Evolutionary conservation across 2,888 invertebrate species (phyloP).

Genomic region (Ditylenchus weischeri): DNA sequence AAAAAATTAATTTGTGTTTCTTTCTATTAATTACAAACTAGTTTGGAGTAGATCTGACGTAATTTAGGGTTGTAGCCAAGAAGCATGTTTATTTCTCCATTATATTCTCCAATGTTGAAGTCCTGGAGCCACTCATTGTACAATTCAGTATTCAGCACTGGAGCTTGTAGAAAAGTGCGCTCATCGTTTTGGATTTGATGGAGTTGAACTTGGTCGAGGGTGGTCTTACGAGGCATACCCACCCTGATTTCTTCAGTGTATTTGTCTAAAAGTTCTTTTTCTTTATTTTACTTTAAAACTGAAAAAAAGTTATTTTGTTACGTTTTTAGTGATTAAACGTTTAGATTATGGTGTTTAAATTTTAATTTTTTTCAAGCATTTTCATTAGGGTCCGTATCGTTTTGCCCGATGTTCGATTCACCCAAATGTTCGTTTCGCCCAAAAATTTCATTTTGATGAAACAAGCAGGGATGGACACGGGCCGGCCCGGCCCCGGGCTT

Average conservation of each 20-base stretch:
- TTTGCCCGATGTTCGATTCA: too few relatives aligned
- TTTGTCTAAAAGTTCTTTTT: slow-evolving; percentile 6
- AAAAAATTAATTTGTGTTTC: slow-evolving; percentile 3
- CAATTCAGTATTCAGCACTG: slow-evolving; percentile 31
- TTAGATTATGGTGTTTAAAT: too few relatives aligned
- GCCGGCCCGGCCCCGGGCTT: too few relatives aligned
- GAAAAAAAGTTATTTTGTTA: too few relatives aligned
- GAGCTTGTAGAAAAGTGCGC: slow-evolving; percentile 39
- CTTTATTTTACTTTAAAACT: too few relatives aligned
- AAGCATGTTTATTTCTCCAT: slow-evolving; percentile 65
- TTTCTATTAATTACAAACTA: slow-evolving; percentile 63
- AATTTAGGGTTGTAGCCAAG: slow-evolving; percentile 68
- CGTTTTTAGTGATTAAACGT: too few relatives aligned
- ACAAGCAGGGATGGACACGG: too few relatives aligned
- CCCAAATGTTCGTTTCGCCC: too few relatives aligned
- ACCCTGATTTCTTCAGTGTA: slow-evolving; percentile 47
- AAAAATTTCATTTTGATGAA: too few relatives aligned
- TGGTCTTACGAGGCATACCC: slow-evolving; percentile 38
- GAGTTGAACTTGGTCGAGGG: slow-evolving; percentile 38
- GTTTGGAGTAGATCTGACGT: slow-evolving; percentile 67
- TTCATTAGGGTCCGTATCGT: too few relatives aligned
- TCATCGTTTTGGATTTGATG: slow-evolving; percentile 44
- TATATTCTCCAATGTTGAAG: slow-evolving; percentile 48
- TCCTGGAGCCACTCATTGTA: slow-evolving; percentile 39
- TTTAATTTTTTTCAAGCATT: too few relatives aligned